A percentile compares a stretch with the other conserved stretches of the same genome.
phyloP scores from a whole-genome alignment of 2,797 vertebrate genomes.

The Scyliorhinus canicula region DNA sequence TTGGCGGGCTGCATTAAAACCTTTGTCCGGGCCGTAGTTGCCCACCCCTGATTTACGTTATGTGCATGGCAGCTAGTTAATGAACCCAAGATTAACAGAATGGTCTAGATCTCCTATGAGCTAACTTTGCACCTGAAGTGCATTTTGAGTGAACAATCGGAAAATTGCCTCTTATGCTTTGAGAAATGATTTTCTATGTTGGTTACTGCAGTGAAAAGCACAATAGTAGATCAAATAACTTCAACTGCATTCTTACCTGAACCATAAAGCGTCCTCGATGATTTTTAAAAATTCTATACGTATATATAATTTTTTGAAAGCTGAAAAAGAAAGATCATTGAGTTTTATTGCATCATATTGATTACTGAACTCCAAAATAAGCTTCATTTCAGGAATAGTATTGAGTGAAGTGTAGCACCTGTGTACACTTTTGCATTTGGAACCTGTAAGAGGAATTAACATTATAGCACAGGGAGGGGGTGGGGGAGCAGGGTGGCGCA shows the following conservation, averaged over 20 bases:
- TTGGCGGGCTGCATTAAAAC: too few relatives aligned
- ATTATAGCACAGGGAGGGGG: background rate
- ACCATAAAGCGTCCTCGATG: background rate
- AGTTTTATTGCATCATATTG: background rate
- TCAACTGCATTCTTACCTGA: constrained; percentile 23
- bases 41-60: background rate
- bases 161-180: background rate
- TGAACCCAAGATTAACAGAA: background rate
- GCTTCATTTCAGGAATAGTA: background rate
- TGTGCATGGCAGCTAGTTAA: background rate
- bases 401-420: background rate
- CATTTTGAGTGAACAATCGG: background rate
- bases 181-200: background rate
- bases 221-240: background rate
- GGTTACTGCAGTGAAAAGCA: background rate
- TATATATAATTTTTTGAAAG: background rate
- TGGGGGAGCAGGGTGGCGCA: too few relatives aligned
- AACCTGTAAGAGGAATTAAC: background rate
- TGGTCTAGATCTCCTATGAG: background rate
- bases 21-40: too few relatives aligned
- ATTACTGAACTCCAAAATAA: background rate
- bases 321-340: background rate
- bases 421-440: background rate
- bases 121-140: background rate
- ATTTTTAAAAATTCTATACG: background rate